A percentile compares a stretch with the other conserved stretches of the same genome.
Evolutionary conservation across 1,140 invertebrate genomes (phyloP).

Genomic region (Ceratosolen fusciceps): DNA sequence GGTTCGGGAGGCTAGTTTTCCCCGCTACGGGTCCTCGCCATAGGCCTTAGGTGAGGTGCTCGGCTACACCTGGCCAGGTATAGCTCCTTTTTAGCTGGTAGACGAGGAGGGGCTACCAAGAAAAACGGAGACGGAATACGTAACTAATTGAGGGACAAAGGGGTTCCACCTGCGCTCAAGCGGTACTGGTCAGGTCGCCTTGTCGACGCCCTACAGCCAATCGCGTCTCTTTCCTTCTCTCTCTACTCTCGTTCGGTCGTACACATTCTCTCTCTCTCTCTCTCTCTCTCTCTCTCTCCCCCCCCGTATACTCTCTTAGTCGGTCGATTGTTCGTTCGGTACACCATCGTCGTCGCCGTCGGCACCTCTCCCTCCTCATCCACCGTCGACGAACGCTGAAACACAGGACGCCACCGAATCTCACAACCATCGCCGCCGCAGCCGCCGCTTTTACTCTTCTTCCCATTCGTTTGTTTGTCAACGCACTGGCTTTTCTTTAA

Average conservation of each 20-base stretch:
- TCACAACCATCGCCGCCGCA: not conserved
- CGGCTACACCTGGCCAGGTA: not conserved
- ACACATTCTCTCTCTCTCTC: not conserved
- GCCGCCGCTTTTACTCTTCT: not conserved
- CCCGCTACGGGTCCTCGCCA: not conserved
- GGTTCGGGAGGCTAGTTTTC: not conserved
- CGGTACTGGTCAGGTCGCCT: not conserved
- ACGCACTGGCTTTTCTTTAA: not conserved
- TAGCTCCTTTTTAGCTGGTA: not conserved
- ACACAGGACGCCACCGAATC: no score
- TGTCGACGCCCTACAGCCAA: conserved; percentile 14
- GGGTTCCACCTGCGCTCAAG: conserved; percentile 2
- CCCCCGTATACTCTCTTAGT: no score
- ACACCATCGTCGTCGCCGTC: not conserved
- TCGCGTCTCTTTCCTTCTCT: not conserved
- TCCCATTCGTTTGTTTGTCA: not conserved
- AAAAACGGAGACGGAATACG: not conserved
- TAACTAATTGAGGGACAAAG: conserved; percentile 11
- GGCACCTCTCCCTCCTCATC: not conserved
- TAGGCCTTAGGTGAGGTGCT: no score
- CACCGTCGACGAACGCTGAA: not conserved
- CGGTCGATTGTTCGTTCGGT: not conserved
- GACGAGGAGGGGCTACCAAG: no score
- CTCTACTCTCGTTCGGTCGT: no score
- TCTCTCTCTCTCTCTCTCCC: not conserved